phyloP scores from a whole-genome alignment of 2,113 vertebrate genomes.

The Scolopax mira region DNA sequence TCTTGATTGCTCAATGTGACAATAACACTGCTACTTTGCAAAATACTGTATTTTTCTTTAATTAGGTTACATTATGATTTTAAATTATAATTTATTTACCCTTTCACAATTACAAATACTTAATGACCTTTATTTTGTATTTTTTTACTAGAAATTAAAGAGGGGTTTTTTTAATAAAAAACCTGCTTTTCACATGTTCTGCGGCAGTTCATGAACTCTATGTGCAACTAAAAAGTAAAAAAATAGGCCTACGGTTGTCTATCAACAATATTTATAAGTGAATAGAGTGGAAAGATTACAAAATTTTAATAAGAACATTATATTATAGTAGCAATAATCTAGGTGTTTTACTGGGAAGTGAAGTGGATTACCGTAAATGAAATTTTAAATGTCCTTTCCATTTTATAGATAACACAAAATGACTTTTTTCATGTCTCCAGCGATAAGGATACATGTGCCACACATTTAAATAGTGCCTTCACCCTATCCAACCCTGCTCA shows the following conservation, averaged over 20 bases:
- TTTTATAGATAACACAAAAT: conserved; percentile 93
- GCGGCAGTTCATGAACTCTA: conserved; percentile 32
- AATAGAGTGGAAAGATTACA: conserved; percentile 77
- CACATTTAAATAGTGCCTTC: conserved; percentile 87
- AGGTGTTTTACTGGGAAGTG: conserved; percentile 89
- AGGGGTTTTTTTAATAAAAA: neutral
- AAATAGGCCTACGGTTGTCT: conserved; percentile 76
- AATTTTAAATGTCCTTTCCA: conserved; percentile 95
- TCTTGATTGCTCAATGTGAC: neutral
- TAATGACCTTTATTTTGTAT: neutral
- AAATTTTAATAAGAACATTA: conserved; percentile 84
- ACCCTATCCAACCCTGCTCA: conserved; percentile 74
- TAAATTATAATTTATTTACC: neutral
- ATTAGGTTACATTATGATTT: neutral
- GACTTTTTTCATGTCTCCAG: conserved; percentile 91
- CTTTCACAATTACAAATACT: neutral
- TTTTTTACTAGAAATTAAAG: neutral
- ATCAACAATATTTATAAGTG: conserved; percentile 80
- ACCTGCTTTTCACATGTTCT: neutral
- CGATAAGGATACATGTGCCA: conserved; percentile 90
- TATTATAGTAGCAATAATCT: conserved; percentile 86
- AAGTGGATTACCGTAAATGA: conserved; percentile 93
- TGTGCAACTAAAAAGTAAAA: conserved; percentile 34
- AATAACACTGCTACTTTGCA: neutral
- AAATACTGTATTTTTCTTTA: neutral